phyloP scores from a whole-genome alignment of 30 jellyfish, hydroid and myxozoan species.

The Rhopilema esculentum region DNA sequence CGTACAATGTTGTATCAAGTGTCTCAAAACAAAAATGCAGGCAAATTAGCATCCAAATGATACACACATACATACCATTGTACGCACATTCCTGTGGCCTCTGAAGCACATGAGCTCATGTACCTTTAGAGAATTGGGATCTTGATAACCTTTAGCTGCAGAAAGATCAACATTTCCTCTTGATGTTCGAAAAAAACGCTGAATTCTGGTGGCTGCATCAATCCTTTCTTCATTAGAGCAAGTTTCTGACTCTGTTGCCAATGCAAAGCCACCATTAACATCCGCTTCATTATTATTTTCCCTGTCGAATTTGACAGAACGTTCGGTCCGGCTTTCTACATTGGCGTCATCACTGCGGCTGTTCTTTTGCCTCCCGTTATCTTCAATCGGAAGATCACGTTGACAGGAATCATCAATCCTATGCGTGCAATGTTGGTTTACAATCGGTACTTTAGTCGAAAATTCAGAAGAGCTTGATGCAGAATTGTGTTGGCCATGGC shows the following conservation, averaged over 20 bases:
- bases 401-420: no score
- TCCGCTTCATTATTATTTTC: background rate
- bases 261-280: background rate
- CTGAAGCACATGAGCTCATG: conserved; percentile 34
- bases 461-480: no score
- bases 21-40: no score
- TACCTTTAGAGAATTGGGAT: background rate
- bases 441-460: no score
- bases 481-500: no score
- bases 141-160: conserved; percentile 8
- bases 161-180: conserved; percentile 11
- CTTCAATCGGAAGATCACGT: no score
- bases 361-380: no score
- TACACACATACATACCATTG: conserved; percentile 68
- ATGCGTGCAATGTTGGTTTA: no score
- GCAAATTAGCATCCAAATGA: background rate
- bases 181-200: conserved; percentile 55
- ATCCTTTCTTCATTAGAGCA: background rate
- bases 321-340: background rate
- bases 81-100: conserved; percentile 90
- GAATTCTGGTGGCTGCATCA: conserved; percentile 85
- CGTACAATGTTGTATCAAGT: no score
- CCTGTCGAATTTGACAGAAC: background rate
- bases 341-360: no score
- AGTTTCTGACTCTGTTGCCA: background rate